Evolutionary conservation across 2,797 vertebrate species (phyloP), one percentile per base, ranked within the genome.

Genomic region (Carduelis carduelis): DNA sequence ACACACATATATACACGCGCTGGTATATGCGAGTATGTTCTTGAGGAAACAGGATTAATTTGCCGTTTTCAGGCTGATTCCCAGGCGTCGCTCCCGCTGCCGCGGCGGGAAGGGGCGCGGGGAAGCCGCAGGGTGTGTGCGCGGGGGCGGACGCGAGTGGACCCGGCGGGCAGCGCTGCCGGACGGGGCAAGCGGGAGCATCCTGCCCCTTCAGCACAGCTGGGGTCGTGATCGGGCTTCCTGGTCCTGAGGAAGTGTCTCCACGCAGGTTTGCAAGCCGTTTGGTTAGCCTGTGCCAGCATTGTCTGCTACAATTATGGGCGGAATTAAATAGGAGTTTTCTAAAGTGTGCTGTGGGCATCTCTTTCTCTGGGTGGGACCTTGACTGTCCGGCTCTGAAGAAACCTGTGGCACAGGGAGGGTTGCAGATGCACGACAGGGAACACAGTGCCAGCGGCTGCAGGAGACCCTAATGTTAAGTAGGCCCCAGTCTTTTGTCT

Each of bases 221-320:
- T 6, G 34, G 24, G 35, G 16, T 13, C 2, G 4, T 5, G 12
- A 12, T 17, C 20, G 21, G 20, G 7, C 63, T 65, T 14, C n/a
- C 24, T 6, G 1, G 4, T 3, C 10, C 70, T 2, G 3, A 19
- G 66, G 15, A 6, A 7, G 6, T 0, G 7, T 4, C 26, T 28
- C 35, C 26, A 0, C 2, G 1, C 27, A 8, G 28, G 30, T 26
- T 8, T 32, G n/a, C n/a, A 23, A 32, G 53, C 16, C 1, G 4
- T 11, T 0, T 1, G 22, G 35, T 20, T 32, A 23, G 28, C 8
- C 8, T 2, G 28, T 17, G 60, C 14, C 8, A 32, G 57, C 9
- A n/a, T 17, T 43, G 46, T 20, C 23, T 6, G 1, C n/a, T 47
- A 2, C 39, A 57, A 12, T 47, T 43, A 14, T 2, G 7, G 5